Percentiles rank a stretch among this genome's conserved stretches.
These are phyloP conservation scores for Drosophila sechellia DNA, from an alignment of 1,140 invertebrate genomes.

Conservation along the genomic window DNA sequence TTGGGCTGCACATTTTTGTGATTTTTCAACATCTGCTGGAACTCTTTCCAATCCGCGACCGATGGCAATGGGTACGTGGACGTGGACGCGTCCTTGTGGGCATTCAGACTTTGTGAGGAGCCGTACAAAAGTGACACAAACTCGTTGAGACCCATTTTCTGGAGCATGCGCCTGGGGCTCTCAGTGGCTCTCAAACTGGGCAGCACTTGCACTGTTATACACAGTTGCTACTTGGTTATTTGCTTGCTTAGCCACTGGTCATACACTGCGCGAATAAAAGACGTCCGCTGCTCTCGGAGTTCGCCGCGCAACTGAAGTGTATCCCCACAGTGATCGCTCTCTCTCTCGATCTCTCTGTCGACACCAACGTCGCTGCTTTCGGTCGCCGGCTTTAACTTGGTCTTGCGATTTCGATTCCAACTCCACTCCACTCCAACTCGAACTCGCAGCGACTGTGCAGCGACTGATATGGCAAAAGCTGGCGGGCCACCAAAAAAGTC, in stretches of 20 bases:
- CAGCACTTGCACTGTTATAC: conserved; percentile 8
- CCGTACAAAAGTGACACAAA: conserved; percentile 81
- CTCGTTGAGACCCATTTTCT: conserved; percentile 79
- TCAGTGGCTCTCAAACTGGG: conserved; percentile 25
- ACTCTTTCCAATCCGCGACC: conserved; percentile 69
- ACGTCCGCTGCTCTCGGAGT: conserved; percentile 70
- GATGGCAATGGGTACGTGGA: conserved; percentile 71
- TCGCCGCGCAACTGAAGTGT: conserved; percentile 60
- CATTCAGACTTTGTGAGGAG: conserved; percentile 78
- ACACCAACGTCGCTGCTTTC: conserved; percentile 2
- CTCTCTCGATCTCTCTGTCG: background rate
- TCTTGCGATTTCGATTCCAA: background rate
- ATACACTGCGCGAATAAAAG: conserved; percentile 21
- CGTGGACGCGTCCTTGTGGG: conserved; percentile 55
- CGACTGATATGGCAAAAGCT: background rate
- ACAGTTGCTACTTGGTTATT: too few relatives aligned
- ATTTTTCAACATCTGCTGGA: conserved; percentile 83
- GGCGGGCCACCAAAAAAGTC: conserved; percentile 39
- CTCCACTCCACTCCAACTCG: background rate
- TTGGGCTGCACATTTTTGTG: conserved; percentile 79
- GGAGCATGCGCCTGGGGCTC: conserved; percentile 52
- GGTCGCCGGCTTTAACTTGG: conserved; percentile 14
- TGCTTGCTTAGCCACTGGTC: background rate
- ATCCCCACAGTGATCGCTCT: conserved; percentile 31
- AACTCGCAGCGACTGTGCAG: background rate